phyloP scores from a whole-genome alignment of 2,888 invertebrate species.

The Drosophila planitibia region DNA sequence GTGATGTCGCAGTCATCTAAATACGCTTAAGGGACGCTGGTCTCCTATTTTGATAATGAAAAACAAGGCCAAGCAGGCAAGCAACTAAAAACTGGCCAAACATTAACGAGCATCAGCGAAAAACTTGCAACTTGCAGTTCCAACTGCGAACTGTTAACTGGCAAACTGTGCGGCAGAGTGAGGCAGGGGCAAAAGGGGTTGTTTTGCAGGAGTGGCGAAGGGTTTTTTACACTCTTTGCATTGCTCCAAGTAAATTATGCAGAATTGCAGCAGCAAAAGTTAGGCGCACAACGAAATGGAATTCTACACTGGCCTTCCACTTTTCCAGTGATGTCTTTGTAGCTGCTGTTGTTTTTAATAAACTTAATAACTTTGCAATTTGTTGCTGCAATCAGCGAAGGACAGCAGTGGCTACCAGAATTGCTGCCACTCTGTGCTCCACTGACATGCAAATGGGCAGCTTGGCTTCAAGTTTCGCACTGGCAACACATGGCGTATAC shows the following conservation, averaged over 20 bases:
- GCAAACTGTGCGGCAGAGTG: conserved; percentile 8
- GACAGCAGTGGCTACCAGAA: conserved; percentile 37
- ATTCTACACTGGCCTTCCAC: conserved; percentile 53
- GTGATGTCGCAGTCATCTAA: conserved; percentile 21
- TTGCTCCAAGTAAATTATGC: conserved; percentile 76
- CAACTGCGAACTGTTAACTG: conserved; percentile 36
- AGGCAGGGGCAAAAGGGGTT: background rate
- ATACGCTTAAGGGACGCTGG: conserved; percentile 41
- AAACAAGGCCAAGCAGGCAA: conserved; percentile 28
- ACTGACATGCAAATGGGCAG: conserved; percentile 63
- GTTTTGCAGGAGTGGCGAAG: background rate
- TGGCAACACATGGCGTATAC: conserved; percentile 70
- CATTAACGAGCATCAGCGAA: conserved; percentile 74
- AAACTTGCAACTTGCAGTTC: conserved; percentile 64
- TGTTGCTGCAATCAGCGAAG: conserved; percentile 71
- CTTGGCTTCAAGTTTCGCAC: conserved; percentile 12
- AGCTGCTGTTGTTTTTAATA: conserved; percentile 69
- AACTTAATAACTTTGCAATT: conserved; percentile 78
- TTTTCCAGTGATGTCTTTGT: conserved; percentile 58
- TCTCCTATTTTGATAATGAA: conserved; percentile 60
- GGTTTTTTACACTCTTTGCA: conserved; percentile 45
- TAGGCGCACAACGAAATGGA: conserved; percentile 69
- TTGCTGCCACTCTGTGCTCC: conserved; percentile 23
- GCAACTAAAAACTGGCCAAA: conserved; percentile 58
- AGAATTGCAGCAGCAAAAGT: conserved; percentile 72